Conservation (phyloP, 2,797 vertebrate genomes). For the Hydrocynus forskahlii region DNA sequence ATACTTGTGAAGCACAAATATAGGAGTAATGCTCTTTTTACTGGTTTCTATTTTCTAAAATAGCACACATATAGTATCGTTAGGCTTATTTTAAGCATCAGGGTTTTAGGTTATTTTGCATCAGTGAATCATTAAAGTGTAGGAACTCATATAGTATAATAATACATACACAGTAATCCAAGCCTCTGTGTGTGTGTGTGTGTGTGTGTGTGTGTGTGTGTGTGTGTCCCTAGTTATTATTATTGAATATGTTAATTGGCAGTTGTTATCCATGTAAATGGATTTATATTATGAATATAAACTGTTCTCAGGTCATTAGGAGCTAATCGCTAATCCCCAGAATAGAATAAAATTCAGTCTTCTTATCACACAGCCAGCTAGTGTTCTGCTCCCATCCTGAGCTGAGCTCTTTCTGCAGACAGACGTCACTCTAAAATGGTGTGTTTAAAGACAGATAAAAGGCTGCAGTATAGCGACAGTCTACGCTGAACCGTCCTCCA, state of each 20-base stretch:
- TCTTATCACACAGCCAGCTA: slow-evolving; percentile 32
- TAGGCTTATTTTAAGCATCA: not conserved
- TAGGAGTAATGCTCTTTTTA: too few relatives aligned
- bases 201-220: not conserved
- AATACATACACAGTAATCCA: not conserved
- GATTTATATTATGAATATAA: slow-evolving; percentile 47
- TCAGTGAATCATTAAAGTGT: not conserved
- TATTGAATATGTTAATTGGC: slow-evolving; percentile 40
- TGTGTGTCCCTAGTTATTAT: not conserved
- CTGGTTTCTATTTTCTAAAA: not conserved
- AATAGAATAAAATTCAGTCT: slow-evolving; percentile 28
- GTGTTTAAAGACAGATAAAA: not conserved
- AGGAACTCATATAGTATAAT: not conserved
- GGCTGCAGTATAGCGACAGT: not conserved
- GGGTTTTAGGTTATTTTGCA: not conserved
- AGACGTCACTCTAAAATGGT: slow-evolving; percentile 1
- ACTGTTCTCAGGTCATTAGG: slow-evolving; percentile 37
- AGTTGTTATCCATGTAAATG: slow-evolving; percentile 40
- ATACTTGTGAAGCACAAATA: not conserved
- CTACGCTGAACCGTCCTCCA: not conserved
- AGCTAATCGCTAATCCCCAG: slow-evolving; percentile 38
- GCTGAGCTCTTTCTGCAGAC: slow-evolving; percentile 1
- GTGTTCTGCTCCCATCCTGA: slow-evolving; percentile 4
- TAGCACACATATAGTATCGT: too few relatives aligned
- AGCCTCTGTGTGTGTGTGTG: not conserved